phyloP scores from a whole-genome alignment of 2,797 vertebrate genomes.

The Lepus oiostolus region DNA sequence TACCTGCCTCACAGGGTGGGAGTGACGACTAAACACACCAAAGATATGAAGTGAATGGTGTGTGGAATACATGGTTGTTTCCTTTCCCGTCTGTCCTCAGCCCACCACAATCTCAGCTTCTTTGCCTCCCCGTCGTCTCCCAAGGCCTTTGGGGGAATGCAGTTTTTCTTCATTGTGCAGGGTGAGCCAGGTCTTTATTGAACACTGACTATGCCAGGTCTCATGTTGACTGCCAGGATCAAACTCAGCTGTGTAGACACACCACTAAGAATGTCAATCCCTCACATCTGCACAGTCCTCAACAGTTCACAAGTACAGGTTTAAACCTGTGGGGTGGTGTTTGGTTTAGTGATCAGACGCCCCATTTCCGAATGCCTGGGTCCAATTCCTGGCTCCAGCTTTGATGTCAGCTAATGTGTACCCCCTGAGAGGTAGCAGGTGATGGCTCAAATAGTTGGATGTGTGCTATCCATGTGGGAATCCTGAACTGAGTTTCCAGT shows the following conservation, averaged over 20 bases:
- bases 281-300: neutral
- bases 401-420: too few relatives aligned
- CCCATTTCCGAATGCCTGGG: too few relatives aligned
- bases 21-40: conserved; percentile 39
- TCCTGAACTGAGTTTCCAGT: too few relatives aligned
- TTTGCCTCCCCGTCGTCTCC: neutral
- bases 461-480: too few relatives aligned
- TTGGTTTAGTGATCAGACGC: too few relatives aligned
- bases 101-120: neutral
- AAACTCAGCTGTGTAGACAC: neutral
- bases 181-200: conserved; percentile 17
- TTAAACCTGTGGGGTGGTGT: neutral
- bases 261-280: neutral
- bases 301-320: conserved; percentile 28
- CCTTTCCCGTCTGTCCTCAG: neutral
- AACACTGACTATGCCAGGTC: neutral
- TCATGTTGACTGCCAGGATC: neutral
- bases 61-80: neutral
- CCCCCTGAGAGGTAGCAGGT: too few relatives aligned
- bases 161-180: conserved; percentile 11
- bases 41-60: neutral
- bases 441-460: too few relatives aligned
- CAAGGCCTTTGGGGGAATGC: neutral
- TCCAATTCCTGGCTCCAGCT: too few relatives aligned
- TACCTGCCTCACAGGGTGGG: neutral